phyloP scores from a whole-genome alignment of 2,797 vertebrate genomes.

The Erpetoichthys calabaricus region DNA sequence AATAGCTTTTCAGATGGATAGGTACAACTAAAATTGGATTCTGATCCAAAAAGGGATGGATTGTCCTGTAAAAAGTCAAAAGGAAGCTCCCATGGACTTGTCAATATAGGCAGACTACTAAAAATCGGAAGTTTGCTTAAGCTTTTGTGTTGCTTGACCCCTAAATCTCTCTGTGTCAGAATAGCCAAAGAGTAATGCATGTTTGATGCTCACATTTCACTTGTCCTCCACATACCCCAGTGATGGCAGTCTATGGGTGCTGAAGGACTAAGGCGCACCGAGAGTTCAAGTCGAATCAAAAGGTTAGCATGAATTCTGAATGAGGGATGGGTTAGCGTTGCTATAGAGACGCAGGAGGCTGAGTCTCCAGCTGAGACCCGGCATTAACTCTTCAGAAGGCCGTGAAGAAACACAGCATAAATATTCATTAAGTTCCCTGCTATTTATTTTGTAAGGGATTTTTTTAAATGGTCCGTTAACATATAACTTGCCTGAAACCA shows the following conservation, averaged over 20 bases:
- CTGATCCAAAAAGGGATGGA: too few species aligned
- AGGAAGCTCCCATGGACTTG: too few species aligned
- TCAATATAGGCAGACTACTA: too few species aligned
- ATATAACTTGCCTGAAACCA: constrained; percentile 13
- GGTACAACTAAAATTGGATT: too few species aligned
- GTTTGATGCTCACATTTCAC: not conserved
- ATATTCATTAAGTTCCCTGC: constrained; percentile 24
- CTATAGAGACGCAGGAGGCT: constrained; percentile 38
- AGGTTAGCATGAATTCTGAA: constrained; percentile 66
- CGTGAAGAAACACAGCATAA: constrained; percentile 14
- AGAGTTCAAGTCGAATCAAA: constrained; percentile 24
- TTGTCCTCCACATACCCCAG: not conserved
- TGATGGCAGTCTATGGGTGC: not conserved
- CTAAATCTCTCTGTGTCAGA: too few species aligned
- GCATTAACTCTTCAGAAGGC: constrained; percentile 17
- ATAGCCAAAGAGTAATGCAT: not conserved
- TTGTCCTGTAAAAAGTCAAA: too few species aligned
- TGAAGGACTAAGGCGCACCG: constrained; percentile 18
- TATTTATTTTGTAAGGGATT: constrained; percentile 11
- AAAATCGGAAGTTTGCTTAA: too few species aligned
- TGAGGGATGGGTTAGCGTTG: constrained; percentile 45
- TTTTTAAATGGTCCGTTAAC: constrained; percentile 4
- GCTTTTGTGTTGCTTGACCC: too few species aligned
- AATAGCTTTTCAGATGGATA: too few species aligned
- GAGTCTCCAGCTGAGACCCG: constrained; percentile 33